These are phyloP conservation scores for Pherbina coryleti DNA, from an alignment of 2,888 invertebrate species.

Conservation along the genomic window DNA sequence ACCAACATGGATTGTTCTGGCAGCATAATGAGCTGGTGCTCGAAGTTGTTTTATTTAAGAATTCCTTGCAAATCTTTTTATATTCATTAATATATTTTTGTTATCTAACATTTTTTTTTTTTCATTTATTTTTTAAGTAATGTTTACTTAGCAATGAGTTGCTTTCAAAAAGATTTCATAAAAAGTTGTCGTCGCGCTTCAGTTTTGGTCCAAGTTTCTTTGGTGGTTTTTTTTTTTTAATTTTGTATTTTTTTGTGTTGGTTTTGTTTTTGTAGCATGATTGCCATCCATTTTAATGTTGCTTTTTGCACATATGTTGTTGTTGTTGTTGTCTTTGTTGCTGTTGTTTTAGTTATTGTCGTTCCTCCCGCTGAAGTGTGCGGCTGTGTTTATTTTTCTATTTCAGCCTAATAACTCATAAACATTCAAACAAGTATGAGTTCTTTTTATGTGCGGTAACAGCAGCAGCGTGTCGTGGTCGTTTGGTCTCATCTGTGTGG, in stretches of 20 bases:
- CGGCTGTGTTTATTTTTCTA: slow-evolving; percentile 16
- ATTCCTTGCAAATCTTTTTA: background rate
- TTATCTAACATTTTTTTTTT: background rate
- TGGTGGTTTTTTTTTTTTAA: slow-evolving; percentile 8
- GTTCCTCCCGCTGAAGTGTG: slow-evolving; percentile 16
- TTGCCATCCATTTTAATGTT: slow-evolving; percentile 33
- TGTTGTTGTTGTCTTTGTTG: slow-evolving; percentile 5
- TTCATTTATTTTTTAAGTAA: background rate
- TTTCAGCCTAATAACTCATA: slow-evolving; percentile 31
- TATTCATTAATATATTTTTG: background rate
- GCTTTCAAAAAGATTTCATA: slow-evolving; percentile 32
- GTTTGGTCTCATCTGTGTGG: too few relatives aligned
- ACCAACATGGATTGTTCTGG: background rate
- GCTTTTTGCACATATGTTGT: slow-evolving; percentile 17
- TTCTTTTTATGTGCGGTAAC: background rate
- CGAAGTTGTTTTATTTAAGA: slow-evolving; percentile 1
- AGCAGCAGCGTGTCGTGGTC: too few relatives aligned
- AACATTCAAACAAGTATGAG: background rate
- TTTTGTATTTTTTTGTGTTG: background rate
- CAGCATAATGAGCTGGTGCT: background rate
- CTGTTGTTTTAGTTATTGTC: too few relatives aligned
- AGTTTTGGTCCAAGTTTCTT: background rate
- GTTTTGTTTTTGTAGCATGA: background rate
- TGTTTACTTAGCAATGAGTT: slow-evolving; percentile 25
- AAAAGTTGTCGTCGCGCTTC: slow-evolving; percentile 19